Evolutionary conservation across 2,113 vertebrate species (phyloP).

Genomic region (Percopsis transmontana): DNA sequence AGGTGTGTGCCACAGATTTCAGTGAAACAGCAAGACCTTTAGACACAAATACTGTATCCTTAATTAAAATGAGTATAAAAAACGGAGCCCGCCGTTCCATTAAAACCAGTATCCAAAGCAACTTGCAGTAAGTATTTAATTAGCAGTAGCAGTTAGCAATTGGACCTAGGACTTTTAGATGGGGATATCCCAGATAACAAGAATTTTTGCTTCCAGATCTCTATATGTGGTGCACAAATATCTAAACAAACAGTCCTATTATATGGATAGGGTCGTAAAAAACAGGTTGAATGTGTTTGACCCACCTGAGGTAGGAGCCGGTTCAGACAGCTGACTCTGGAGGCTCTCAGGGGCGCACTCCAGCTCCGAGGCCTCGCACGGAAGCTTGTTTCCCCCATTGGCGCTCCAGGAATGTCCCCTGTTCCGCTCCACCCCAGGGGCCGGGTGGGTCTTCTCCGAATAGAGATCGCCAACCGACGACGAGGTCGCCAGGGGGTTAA

Average conservation of each 20-base stretch:
- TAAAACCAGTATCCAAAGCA: no score
- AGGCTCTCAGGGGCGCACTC: constrained; percentile 70
- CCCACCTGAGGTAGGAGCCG: constrained; percentile 75
- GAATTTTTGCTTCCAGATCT: no score
- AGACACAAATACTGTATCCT: no score
- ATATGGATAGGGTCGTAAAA: no score
- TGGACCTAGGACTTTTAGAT: neutral
- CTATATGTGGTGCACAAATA: no score
- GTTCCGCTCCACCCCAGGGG: constrained; percentile 32
- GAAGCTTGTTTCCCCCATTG: constrained; percentile 62
- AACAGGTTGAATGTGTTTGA: constrained; percentile 1
- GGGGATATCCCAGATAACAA: neutral
- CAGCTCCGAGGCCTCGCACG: constrained; percentile 47
- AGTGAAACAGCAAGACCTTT: no score
- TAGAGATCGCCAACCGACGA: constrained; percentile 56
- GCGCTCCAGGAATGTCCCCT: constrained; percentile 56
- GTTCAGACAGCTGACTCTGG: constrained; percentile 72
- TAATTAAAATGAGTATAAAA: no score
- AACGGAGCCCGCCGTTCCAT: no score
- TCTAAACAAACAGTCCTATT: no score
- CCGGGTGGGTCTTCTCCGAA: constrained; percentile 44
- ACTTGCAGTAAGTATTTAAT: no score
- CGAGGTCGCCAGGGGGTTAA: constrained; percentile 53
- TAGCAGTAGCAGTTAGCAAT: no score
- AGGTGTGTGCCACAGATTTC: constrained; percentile 42